These are phyloP conservation scores for Craseonycteris thonglongyai DNA, from an alignment of 2,113 vertebrate genomes.

Conservation along the genomic window DNA sequence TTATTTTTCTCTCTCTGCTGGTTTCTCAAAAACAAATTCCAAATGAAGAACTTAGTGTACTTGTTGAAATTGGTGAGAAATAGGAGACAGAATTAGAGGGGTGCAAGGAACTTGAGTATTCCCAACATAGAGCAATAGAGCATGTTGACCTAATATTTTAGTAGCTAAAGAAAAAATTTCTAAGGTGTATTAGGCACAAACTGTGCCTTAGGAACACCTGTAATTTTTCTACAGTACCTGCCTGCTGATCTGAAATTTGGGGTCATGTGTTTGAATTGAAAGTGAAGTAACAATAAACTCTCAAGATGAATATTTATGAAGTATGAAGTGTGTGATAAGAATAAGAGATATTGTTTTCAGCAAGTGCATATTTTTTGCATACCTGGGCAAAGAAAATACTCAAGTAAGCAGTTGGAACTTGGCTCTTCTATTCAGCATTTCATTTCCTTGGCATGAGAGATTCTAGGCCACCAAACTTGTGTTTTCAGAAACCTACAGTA, in stretches of 20 bases:
- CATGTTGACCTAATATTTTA: background rate
- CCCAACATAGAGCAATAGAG: background rate
- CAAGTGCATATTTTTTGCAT: background rate
- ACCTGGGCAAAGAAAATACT: background rate
- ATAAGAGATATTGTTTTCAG: background rate
- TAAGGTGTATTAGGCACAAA: background rate
- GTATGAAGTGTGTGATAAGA: background rate
- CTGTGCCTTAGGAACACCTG: background rate
- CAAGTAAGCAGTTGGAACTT: background rate
- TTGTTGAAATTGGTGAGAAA: conserved; percentile 5
- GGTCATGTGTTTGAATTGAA: background rate
- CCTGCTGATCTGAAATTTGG: background rate
- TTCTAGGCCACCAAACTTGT: background rate
- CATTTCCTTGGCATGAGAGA: background rate
- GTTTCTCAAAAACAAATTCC: conserved; percentile 27
- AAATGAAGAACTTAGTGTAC: background rate
- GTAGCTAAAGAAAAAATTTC: background rate
- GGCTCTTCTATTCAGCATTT: background rate
- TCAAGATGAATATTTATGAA: background rate
- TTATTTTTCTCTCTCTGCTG: background rate
- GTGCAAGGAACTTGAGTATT: background rate
- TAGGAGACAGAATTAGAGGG: background rate
- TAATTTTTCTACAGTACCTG: background rate
- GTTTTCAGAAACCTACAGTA: background rate
- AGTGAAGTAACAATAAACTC: background rate